Base-by-base conservation (phyloP, 1,140 invertebrate genomes). In the Drosophila ananassae region DNA sequence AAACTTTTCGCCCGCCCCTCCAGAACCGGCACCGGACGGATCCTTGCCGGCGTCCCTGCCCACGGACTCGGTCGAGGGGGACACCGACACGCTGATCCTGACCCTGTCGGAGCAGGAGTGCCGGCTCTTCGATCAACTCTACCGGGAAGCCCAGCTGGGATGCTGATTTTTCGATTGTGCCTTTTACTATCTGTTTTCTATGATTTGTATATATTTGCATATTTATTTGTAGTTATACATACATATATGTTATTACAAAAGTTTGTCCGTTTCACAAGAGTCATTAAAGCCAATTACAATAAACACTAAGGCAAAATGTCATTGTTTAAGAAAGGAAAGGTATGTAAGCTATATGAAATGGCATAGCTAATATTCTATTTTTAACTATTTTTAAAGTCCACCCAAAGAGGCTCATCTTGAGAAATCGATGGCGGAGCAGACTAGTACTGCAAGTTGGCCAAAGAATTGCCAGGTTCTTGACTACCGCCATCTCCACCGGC, bases 51-150 rank as follows among this genome's bases (percentile, higher is more conserved):
- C 39, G 13, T 9, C 32, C 32, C 8, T 32, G 39, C 39, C n/a
- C 39, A 13, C 32, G 41, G 41, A 30, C 3, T 21, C 44, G 44
- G 44, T 2, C 44, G 44, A 47, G 17, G 21, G 7, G 17, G 44
- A 25, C 13, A 48, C 52, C 24, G 81, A 84, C 34, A 84, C 77
- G 5, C 59, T 84, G 52, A 22, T 73, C 47, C 47, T 84, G 47
- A 84, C 73, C 2, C 73, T 84, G 13, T 69, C 77, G 21, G 81
- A 85, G 5, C 66, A 85, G 77, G 80, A 84, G 39, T 73, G 82
- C 17, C 52, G 81, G 17, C 55, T 66, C 17, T 84, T 84, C 21
- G 67, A 79, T 2, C 59, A 77, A 41, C 56, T 84, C 2, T 69
- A 66, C 13, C 47, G 60, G 8, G 80, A 77, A 13, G 30, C 52